Conservation (phyloP, 92 coral and sea anemone species). For the Muricea muricata region DNA sequence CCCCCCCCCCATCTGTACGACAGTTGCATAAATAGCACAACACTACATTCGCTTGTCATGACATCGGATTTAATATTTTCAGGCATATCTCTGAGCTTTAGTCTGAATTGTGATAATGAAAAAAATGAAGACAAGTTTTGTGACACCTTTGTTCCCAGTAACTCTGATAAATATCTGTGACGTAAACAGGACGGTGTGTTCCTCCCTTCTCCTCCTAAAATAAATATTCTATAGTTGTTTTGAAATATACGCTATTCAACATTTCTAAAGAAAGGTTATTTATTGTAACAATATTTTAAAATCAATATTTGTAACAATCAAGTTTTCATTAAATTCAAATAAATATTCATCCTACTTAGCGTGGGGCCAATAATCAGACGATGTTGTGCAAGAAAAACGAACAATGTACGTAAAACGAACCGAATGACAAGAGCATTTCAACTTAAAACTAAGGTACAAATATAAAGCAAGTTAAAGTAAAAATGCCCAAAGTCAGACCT, state of each 20-base stretch:
- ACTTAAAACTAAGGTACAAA: too few species aligned
- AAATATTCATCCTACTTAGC: not conserved
- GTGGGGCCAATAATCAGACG: not conserved
- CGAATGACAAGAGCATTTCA: too few species aligned
- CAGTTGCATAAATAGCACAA: too few species aligned
- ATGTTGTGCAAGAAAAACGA: not conserved
- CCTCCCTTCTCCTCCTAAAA: not conserved
- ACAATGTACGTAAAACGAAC: too few species aligned
- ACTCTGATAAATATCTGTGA: not conserved
- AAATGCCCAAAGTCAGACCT: too few species aligned
- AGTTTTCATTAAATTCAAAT: not conserved
- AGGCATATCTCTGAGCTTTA: too few species aligned
- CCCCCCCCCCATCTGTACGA: too few species aligned
- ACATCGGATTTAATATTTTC: too few species aligned
- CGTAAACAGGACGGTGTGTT: not conserved
- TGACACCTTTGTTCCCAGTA: not conserved
- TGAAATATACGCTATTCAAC: not conserved
- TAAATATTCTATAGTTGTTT: not conserved
- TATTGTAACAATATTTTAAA: not conserved
- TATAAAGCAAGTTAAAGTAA: too few species aligned
- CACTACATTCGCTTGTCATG: too few species aligned
- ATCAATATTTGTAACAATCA: not conserved
- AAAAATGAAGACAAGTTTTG: too few species aligned
- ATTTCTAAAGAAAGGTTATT: not conserved
- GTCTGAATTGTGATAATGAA: too few species aligned